phyloP scores from a whole-genome alignment of 2,888 invertebrate species.

The Troides oblongomaculatus region DNA sequence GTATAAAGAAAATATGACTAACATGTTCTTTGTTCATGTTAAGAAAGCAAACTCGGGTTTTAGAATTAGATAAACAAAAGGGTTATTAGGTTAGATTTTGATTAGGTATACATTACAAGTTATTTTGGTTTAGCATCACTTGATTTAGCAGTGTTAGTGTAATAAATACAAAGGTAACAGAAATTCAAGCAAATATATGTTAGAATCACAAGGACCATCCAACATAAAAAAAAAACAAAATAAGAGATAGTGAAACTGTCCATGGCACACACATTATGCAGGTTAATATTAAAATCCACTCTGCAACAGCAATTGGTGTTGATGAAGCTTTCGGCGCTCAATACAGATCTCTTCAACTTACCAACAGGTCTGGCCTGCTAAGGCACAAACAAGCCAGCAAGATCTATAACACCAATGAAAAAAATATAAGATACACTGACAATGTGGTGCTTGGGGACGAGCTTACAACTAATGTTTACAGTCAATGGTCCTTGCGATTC shows the following conservation, averaged over 20 bases:
- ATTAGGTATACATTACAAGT: conserved; percentile 30
- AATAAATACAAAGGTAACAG: conserved; percentile 46
- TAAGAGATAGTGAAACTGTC: conserved; percentile 57
- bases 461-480: conserved; percentile 58
- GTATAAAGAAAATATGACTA: conserved; percentile 14
- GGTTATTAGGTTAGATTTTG: conserved; percentile 30
- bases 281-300: conserved; percentile 69
- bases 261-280: conserved; percentile 77
- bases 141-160: conserved; percentile 35
- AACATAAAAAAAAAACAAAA: conserved; percentile 64
- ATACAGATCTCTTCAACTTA: conserved; percentile 77
- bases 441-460: conserved; percentile 73
- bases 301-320: conserved; percentile 69
- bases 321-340: conserved; percentile 68
- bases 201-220: conserved; percentile 80
- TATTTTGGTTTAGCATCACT: conserved; percentile 31
- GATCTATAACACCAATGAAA: conserved; percentile 84
- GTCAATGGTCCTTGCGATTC: conserved; percentile 79
- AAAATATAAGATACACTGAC: conserved; percentile 68
- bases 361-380: conserved; percentile 86
- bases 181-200: conserved; percentile 48
- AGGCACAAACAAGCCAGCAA: conserved; percentile 88
- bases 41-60: conserved; percentile 10
- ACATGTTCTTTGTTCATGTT: conserved; percentile 22
- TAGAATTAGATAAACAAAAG: conserved; percentile 21